Base-by-base conservation (phyloP, 2,113 vertebrate genomes). In the Casuarius casuarius region DNA sequence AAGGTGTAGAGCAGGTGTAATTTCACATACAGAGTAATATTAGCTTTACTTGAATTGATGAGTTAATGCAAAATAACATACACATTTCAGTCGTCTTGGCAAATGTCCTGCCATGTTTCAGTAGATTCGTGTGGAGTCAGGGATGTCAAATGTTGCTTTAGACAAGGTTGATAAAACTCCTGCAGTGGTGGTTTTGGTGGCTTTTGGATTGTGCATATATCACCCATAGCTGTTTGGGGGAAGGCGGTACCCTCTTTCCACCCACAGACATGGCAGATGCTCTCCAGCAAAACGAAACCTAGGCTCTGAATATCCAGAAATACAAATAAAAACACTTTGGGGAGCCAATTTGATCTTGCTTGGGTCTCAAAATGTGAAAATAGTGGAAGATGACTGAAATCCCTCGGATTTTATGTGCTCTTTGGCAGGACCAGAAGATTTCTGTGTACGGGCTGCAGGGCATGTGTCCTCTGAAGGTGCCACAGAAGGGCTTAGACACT, bases 381-480 rank as follows among this genome's bases (percentile, higher is more conserved):
- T 7, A 3, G 0, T 66, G 51, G 44, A 38, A 63, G 49, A 5
- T 38, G 3, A 14, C n/a, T 52, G 35, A n/a, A 23, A 70, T 46
- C 40, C 9, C 58, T 3, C 11, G 33, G 46, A 12, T 91, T 83
- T 78, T 56, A 5, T 91, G 62, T 84, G 59, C 31, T 75, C 63
- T 95, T 75, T 59, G 9, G 5, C 67, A 99, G 99, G 99, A 99
- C 88, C 99, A 99, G 95, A 99, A 99, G 91, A 98, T 99, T 87
- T 99, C 99, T 74, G 98, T 99, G 94, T 99, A 99, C 77, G 98
- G 97, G 29, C 98, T 99, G 92, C 99, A 99, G 97, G 99, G 99
- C 96, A 99, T 99, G 99, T 99, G 99, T 92, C 99, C 99, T 15
- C 97, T 99, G 33, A 99, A 98, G 79, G 94, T 96, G 14, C 99